These are phyloP conservation scores for Caenorhabditis angaria DNA, from an alignment of 2,888 invertebrate species.

Conservation along the genomic window DNA sequence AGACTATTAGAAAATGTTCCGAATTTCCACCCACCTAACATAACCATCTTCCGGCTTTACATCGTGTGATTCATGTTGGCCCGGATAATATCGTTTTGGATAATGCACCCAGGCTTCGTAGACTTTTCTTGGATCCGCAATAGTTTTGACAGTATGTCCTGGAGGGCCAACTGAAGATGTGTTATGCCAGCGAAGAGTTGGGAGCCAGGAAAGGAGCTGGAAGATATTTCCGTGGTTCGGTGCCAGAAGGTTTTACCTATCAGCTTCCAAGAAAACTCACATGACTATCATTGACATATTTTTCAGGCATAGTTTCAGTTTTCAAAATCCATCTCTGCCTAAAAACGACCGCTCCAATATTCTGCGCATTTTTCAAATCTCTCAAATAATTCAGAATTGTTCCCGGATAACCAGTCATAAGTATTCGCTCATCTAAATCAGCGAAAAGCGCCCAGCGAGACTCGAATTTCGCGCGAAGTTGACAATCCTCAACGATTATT, in stretches of 20 bases:
- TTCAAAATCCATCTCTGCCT: slow-evolving; percentile 3
- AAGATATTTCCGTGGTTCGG: not conserved
- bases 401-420: slow-evolving; percentile 39
- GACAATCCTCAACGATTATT: slow-evolving; percentile 27
- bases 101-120: not conserved
- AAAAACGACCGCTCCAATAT: not conserved
- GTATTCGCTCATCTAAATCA: slow-evolving; percentile 36
- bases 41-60: slow-evolving; percentile 27
- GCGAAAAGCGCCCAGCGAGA: slow-evolving; percentile 37
- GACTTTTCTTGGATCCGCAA: slow-evolving; percentile 30
- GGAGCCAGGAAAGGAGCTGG: slow-evolving; percentile 23
- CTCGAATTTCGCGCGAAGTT: slow-evolving; percentile 14
- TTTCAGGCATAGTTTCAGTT: not conserved
- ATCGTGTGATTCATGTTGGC: slow-evolving; percentile 5
- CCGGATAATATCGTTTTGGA: not conserved
- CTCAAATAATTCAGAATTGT: slow-evolving; percentile 28
- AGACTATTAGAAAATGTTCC: too few species aligned
- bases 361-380: slow-evolving; percentile 15
- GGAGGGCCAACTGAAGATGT: slow-evolving; percentile 25
- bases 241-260: too few species aligned
- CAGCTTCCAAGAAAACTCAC: not conserved
- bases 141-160: slow-evolving; percentile 36
- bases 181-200: slow-evolving; percentile 40
- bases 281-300: not conserved
- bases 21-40: slow-evolving; percentile 33